A percentile compares a stretch with the other conserved stretches of the same genome.
Conservation (phyloP, 2,113 vertebrate genomes). For the Carassius auratus region DNA sequence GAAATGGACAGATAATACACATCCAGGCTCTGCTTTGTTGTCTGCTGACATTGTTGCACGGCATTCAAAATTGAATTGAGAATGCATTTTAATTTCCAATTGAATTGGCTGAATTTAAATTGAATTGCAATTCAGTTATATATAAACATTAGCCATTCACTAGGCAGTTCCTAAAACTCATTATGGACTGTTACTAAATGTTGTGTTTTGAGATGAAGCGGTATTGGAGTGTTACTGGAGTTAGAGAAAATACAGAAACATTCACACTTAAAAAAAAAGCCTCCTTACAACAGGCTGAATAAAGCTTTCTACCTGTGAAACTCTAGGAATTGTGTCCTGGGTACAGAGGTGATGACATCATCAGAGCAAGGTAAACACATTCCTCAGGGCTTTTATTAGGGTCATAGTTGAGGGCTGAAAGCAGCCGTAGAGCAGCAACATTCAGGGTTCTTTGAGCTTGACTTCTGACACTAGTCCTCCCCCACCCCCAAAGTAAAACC, state of each 20-base stretch:
- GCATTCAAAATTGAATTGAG: not conserved
- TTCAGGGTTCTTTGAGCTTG: not conserved
- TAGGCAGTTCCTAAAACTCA: too few relatives aligned
- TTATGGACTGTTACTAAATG: too few relatives aligned
- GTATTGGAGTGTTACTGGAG: too few relatives aligned
- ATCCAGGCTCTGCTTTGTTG: not conserved
- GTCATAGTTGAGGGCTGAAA: not conserved
- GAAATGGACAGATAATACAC: not conserved
- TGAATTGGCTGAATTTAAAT: not conserved
- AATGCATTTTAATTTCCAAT: not conserved
- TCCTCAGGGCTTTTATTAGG: not conserved
- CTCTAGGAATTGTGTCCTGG: too few relatives aligned
- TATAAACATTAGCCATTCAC: too few relatives aligned
- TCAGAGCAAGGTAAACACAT: slow-evolving; percentile 11
- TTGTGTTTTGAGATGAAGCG: too few relatives aligned
- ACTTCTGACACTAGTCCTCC: not conserved
- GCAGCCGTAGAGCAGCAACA: not conserved
- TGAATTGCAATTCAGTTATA: not conserved
- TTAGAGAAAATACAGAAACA: too few relatives aligned
- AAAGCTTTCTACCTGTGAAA: too few relatives aligned
- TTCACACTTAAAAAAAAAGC: too few relatives aligned
- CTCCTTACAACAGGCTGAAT: too few relatives aligned
- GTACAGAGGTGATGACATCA: not conserved
- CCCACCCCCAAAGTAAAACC: not conserved
- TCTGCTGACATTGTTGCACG: not conserved